These are phyloP conservation scores for Oreocharis arfaki DNA, from an alignment of 2,113 vertebrate genomes.

Conservation along the genomic window DNA sequence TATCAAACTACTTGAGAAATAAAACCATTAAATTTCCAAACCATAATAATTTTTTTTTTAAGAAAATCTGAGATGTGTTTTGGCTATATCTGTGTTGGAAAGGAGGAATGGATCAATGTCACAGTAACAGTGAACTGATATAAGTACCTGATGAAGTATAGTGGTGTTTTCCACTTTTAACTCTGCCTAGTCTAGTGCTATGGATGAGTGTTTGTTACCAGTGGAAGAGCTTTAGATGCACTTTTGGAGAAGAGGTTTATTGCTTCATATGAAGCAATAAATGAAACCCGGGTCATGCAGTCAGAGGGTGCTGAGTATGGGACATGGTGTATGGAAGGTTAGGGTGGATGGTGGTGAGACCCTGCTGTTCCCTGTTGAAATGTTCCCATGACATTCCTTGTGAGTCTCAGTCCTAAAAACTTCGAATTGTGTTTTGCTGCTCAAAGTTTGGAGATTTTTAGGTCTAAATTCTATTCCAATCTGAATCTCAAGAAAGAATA, in stretches of 20 bases:
- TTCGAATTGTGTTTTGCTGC: neutral
- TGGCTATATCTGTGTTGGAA: neutral
- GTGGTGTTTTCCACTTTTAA: neutral
- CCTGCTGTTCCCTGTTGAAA: neutral
- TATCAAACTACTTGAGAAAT: neutral
- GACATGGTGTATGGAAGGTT: neutral
- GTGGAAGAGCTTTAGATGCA: neutral
- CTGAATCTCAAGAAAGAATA: neutral
- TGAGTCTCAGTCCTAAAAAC: neutral
- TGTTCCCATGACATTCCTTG: rapidly evolving
- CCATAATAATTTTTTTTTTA: neutral
- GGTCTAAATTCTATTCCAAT: neutral
- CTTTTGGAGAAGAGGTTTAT: neutral
- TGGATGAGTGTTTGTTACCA: neutral
- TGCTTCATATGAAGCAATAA: neutral
- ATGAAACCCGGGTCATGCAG: rapidly evolving
- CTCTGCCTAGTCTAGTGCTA: neutral
- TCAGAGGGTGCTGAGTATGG: neutral
- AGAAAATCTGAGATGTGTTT: neutral
- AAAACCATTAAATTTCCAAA: neutral
- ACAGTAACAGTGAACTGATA: neutral
- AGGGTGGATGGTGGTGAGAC: neutral
- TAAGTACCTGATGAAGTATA: neutral
- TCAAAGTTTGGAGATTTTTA: neutral
- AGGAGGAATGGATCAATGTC: neutral